Base-by-base conservation (phyloP, 2,888 invertebrate species). In the Drosophila anomelani region DNA sequence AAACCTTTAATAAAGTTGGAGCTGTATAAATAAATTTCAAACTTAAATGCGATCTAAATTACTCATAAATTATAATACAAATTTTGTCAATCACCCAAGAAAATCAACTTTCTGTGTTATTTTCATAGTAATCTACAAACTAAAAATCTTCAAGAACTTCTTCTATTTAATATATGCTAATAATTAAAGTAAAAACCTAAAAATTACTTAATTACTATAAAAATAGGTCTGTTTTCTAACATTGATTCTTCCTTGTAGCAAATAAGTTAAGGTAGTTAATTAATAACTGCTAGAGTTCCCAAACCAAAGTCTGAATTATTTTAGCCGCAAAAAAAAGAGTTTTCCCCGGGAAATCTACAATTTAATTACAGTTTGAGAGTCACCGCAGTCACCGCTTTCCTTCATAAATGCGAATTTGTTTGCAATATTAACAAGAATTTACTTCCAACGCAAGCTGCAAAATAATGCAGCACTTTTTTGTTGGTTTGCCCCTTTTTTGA, bases 341-440 rank as follows among this genome's bases (percentile, higher is more conserved):
- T 20, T 39, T 29, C 8, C 12, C 39, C 34, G 47, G 23, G 39
- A 41, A 51, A 23, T 29, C 49, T 29, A 41, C 41, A n/a, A 41
- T n/a, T 51, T 64, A 64, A 64, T 64, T 64, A 43, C 49, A 64
- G 49, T 49, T 64, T 64, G 49, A 34, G 32, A 49, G 17, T 20
- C 49, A 43, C 64, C 20, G 61, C 46, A 13, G 61, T 20, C 63
- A 53, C 12, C 63, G 67, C 32, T 20, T 8, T 9, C 15, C 51
- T 36, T 10, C 23, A 55, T 54, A 70, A 67, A 69, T 55, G 57
- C 46, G 47, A 70, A 70, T 67, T 55, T 67, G 55, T 70, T 70
- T 69, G 54, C 69, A 41, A 46, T 70, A 70, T 67, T 55, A 66
- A 66, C 66, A 55, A 70, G 46, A 67, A 55, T 55, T 70, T 69